phyloP scores from a whole-genome alignment of 2,113 vertebrate genomes.

The Gymnocephalus cernua region DNA sequence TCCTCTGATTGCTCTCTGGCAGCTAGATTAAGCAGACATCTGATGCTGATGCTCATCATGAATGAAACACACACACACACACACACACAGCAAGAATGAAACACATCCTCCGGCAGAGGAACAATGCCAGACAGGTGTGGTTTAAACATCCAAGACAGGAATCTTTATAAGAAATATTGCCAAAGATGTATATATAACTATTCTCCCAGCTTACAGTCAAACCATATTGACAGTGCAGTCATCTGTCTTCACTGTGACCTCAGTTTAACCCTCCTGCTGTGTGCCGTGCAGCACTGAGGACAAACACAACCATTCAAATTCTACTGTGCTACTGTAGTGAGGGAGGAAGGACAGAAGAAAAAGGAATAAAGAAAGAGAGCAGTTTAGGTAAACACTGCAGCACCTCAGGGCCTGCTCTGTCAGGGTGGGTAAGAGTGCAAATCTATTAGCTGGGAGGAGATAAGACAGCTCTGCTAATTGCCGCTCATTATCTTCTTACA shows the following conservation, averaged over 20 bases:
- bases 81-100: neutral
- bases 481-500: constrained; percentile 42
- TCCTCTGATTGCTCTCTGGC: constrained; percentile 45
- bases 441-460: constrained; percentile 46
- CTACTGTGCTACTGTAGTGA: neutral
- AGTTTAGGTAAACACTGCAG: constrained; percentile 31
- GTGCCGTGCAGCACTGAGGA: constrained; percentile 17
- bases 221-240: neutral
- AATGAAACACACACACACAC: constrained; percentile 23
- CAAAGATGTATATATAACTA: neutral
- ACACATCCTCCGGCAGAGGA: constrained; percentile 9
- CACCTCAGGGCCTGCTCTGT: constrained; percentile 36
- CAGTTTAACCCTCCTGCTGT: constrained; percentile 42
- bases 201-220: neutral
- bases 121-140: constrained; percentile 38
- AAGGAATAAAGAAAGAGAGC: constrained; percentile 7
- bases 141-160: constrained; percentile 12
- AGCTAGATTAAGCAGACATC: constrained; percentile 53
- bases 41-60: constrained; percentile 53
- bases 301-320: neutral
- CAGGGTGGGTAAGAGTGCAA: constrained; percentile 44
- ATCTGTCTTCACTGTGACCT: constrained; percentile 44
- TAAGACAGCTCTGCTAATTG: constrained; percentile 59
- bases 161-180: constrained; percentile 9
- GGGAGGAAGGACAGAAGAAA: neutral